Evolutionary conservation across 2,113 vertebrate genomes (phyloP).

Genomic region (Pomatostomus ruficeps): DNA sequence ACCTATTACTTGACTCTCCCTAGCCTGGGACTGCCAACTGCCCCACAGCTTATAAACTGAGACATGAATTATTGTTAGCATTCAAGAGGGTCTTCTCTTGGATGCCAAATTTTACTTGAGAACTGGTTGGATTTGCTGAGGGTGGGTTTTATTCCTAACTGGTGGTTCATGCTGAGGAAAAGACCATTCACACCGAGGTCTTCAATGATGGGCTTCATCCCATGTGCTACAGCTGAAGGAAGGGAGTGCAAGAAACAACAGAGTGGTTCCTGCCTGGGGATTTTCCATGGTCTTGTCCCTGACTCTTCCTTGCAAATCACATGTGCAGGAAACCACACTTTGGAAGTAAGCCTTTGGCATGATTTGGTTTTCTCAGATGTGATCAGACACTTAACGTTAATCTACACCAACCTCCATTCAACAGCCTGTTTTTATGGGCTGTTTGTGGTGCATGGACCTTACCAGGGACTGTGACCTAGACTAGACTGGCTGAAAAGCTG

Average conservation of each 20-base stretch:
- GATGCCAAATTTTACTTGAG: background rate
- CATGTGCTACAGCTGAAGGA: background rate
- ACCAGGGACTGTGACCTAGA: background rate
- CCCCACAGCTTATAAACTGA: background rate
- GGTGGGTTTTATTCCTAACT: background rate
- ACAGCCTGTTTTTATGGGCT: background rate
- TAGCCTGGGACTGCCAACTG: rapidly evolving
- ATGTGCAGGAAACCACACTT: background rate
- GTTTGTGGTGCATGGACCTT: background rate
- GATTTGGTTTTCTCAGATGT: background rate
- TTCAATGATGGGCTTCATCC: background rate
- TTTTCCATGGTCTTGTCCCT: background rate
- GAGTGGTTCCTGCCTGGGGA: background rate
- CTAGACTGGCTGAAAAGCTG: background rate
- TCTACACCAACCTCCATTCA: background rate
- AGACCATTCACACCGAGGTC: background rate
- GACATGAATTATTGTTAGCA: background rate
- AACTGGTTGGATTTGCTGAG: background rate
- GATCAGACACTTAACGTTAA: background rate
- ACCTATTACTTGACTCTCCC: background rate
- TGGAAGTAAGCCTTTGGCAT: background rate
- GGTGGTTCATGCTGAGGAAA: background rate
- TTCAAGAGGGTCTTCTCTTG: background rate
- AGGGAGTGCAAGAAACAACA: background rate
- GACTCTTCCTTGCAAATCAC: background rate